Conservation (phyloP, 2,797 vertebrate genomes). For the Syncerus caffer region DNA sequence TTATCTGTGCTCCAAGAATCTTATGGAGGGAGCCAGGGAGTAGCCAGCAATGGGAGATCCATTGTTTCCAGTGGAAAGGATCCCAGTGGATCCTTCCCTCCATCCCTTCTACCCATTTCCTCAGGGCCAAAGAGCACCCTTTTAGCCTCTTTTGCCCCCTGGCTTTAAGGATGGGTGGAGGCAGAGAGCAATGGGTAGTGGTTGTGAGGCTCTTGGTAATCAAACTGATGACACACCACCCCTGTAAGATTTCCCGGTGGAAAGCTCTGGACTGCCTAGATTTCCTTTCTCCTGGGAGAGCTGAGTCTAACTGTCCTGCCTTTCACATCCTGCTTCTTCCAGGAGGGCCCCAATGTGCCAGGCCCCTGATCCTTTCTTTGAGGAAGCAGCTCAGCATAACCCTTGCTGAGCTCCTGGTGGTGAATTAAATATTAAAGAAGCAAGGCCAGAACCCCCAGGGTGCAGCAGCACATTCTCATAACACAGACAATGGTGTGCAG, state of each 20-base stretch:
- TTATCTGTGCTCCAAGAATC: not conserved
- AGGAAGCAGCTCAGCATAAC: slow-evolving; percentile 7
- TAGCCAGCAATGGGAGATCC: not conserved
- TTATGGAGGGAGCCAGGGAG: not conserved
- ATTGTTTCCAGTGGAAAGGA: not conserved
- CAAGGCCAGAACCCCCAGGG: not conserved
- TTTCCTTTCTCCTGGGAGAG: not conserved
- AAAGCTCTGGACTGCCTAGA: not conserved
- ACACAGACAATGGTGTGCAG: slow-evolving; percentile 31
- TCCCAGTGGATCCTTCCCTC: not conserved
- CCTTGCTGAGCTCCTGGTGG: not conserved
- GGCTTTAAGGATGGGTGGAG: not conserved
- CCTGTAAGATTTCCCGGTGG: not conserved
- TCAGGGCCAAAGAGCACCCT: not conserved
- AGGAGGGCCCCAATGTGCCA: not conserved
- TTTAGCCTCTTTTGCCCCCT: not conserved
- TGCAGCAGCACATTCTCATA: not conserved
- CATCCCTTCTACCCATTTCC: not conserved
- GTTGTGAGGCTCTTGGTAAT: not conserved
- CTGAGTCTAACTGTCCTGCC: not conserved
- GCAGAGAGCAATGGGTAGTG: not conserved
- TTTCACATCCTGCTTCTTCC: slow-evolving; percentile 19
- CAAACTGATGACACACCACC: not conserved
- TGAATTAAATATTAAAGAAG: slow-evolving; percentile 54
- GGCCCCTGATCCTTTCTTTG: not conserved